These are phyloP conservation scores for Trissoscelio sp. DNA, from an alignment of 2,888 invertebrate genomes.

Conservation along the genomic window DNA sequence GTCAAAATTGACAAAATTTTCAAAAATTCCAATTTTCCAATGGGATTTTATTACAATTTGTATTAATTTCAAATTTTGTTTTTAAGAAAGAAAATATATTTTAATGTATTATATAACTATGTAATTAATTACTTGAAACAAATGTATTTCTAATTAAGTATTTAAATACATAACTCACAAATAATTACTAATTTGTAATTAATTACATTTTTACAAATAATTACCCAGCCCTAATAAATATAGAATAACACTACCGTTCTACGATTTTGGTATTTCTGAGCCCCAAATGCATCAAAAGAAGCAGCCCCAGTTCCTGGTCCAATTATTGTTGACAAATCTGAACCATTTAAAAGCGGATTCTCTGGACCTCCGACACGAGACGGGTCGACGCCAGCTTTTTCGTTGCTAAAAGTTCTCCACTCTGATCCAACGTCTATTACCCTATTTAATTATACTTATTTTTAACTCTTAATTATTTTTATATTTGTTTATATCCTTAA, in stretches of 20 bases:
- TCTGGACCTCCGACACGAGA: constrained; percentile 99
- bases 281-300: constrained; percentile 94
- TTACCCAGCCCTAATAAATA: no score
- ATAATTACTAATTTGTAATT: no score
- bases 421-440: constrained; percentile 99
- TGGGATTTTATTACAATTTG: no score
- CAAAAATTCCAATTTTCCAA: no score
- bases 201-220: no score
- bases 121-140: no score
- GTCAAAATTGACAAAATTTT: no score
- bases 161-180: no score
- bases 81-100: no score
- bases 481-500: neutral
- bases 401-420: constrained; percentile 99
- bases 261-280: constrained; percentile 87
- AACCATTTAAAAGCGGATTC: constrained; percentile 97
- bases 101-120: no score
- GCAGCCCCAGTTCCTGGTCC: constrained; percentile 89
- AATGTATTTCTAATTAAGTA: no score
- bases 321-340: constrained; percentile 98
- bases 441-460: constrained; percentile 85
- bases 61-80: no score
- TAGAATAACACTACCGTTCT: constrained; percentile 85
- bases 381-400: constrained; percentile 97
- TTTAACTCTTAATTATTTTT: neutral